Base-by-base conservation (phyloP, 2,888 invertebrate genomes). In the Cheilosia soror region DNA sequence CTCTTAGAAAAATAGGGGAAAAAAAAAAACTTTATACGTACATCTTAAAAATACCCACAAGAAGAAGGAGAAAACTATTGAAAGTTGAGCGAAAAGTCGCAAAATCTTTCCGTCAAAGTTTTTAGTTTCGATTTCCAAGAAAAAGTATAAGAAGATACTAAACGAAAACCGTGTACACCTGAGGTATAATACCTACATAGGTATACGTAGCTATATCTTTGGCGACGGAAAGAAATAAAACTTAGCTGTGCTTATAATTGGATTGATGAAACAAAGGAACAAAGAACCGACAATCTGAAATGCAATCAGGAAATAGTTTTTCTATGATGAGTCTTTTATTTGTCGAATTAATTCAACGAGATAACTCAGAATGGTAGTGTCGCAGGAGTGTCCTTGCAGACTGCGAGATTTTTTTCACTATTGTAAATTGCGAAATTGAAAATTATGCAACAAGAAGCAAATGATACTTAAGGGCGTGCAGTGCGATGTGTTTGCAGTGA, bases 251-350 rank as follows among this genome's bases (percentile, higher is more conserved):
- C 20, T 71, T 57, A 71, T 77, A 77, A 69, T 69, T 69, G 62
- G 62, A 77, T 69, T 33, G 75, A 6, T 55, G 60, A 15, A 58
- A 57, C 5, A 42, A n/a, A 9, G 20, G 11, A 57, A 68, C 3
- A 29, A 33, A 31, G 25, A 31, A 20, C 5, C 25, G 25, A 47
- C 40, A 66, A 57, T 66, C 66, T 49, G 7, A 42, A 76, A 65
- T 47, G 65, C 73, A 73, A 73, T 73, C 57, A 75, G 47, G 75
- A 47, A 66, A 75, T 75, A 49, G 29, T 58, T 75, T n/a, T 27
- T 13, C 9, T 9, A 31, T 11, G 49, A 66, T 51, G 65, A 58
- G 58, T 66, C 31, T 49, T 51, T 40, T 40, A 58, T 76, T 66
- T 47, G 51, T 66, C 51, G 58, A 76, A 42, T 51, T 58, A 15